Evolutionary conservation across 2,113 vertebrate genomes (phyloP).

Genomic region (Morone chrysops): DNA sequence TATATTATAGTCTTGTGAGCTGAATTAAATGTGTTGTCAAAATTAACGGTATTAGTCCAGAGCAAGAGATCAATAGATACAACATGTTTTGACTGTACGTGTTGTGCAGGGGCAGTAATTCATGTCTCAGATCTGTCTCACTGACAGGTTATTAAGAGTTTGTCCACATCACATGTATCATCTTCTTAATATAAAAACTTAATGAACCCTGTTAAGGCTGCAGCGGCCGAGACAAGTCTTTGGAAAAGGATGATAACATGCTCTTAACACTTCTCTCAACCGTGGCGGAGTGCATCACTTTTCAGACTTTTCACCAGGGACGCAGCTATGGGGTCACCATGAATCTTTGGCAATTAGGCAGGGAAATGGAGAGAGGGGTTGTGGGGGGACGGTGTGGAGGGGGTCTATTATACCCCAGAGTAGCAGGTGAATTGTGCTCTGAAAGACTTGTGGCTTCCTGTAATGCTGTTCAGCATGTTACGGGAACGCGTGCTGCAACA

Average conservation of each 20-base stretch:
- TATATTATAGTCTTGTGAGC: neutral
- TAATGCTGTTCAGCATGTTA: conserved; percentile 33
- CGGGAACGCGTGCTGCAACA: conserved; percentile 7
- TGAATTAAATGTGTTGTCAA: neutral
- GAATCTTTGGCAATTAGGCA: conserved; percentile 60
- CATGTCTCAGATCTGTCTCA: conserved; percentile 5
- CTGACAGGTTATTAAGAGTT: conserved; percentile 49
- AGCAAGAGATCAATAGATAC: neutral
- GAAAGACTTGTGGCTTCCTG: conserved; percentile 43
- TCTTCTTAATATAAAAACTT: conserved; percentile 64
- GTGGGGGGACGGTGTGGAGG: neutral
- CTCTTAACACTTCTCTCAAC: conserved; percentile 50
- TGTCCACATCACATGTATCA: conserved; percentile 56
- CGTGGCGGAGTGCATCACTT: conserved; percentile 43
- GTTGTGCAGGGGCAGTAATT: neutral
- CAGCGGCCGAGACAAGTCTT: conserved; percentile 35
- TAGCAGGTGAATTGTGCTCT: conserved; percentile 27
- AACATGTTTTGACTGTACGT: neutral
- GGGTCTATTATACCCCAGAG: conserved; percentile 31
- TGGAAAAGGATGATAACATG: conserved; percentile 42
- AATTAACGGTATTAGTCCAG: neutral
- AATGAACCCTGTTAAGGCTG: conserved; percentile 65
- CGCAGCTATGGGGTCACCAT: conserved; percentile 35
- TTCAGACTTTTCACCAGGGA: conserved; percentile 50
- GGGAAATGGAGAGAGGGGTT: conserved; percentile 1